A percentile compares a stretch with the other conserved stretches of the same genome.
Conservation (phyloP, 1,140 invertebrate genomes). For the Condylostylus longicornis region DNA sequence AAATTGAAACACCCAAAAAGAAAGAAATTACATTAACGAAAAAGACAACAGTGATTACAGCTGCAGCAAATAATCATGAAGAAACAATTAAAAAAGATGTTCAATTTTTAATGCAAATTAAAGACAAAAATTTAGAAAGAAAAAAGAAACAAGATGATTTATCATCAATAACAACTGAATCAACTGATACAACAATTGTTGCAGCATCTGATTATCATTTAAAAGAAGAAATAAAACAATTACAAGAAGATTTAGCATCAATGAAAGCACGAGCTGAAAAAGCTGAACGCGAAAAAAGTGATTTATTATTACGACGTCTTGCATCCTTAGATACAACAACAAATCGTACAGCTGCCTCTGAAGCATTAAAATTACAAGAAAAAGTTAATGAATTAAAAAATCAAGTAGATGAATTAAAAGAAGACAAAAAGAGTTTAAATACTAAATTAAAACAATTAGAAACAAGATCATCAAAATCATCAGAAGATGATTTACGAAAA, state of each 20-base stretch:
- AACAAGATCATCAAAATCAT: slow-evolving; percentile 22
- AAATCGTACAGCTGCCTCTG: slow-evolving; percentile 49
- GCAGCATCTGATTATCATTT: slow-evolving; percentile 33
- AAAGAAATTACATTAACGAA: neutral
- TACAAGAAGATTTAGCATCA: slow-evolving; percentile 45
- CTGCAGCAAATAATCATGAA: neutral
- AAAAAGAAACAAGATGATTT: slow-evolving; percentile 30
- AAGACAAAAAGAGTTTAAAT: slow-evolving; percentile 64
- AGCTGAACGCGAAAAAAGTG: slow-evolving; percentile 74
- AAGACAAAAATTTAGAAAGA: slow-evolving; percentile 20
- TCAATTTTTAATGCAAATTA: slow-evolving; percentile 33
- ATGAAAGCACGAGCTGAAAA: slow-evolving; percentile 48
- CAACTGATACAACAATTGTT: slow-evolving; percentile 33
- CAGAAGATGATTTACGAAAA: slow-evolving; percentile 51
- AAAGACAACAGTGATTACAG: slow-evolving; percentile 22
- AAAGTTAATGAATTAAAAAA: slow-evolving; percentile 69
- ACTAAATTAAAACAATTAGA: slow-evolving; percentile 56
- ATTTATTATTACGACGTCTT: slow-evolving; percentile 59
- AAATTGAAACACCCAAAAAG: too few species aligned
- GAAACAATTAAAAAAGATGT: slow-evolving; percentile 30
- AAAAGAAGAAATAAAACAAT: slow-evolving; percentile 48
- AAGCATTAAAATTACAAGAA: slow-evolving; percentile 57
- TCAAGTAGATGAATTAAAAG: slow-evolving; percentile 58
- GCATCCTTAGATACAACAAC: slow-evolving; percentile 60
- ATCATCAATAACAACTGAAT: slow-evolving; percentile 32